Evolutionary conservation across 2,113 vertebrate genomes (phyloP).

Genomic region (Larimichthys crocea): DNA sequence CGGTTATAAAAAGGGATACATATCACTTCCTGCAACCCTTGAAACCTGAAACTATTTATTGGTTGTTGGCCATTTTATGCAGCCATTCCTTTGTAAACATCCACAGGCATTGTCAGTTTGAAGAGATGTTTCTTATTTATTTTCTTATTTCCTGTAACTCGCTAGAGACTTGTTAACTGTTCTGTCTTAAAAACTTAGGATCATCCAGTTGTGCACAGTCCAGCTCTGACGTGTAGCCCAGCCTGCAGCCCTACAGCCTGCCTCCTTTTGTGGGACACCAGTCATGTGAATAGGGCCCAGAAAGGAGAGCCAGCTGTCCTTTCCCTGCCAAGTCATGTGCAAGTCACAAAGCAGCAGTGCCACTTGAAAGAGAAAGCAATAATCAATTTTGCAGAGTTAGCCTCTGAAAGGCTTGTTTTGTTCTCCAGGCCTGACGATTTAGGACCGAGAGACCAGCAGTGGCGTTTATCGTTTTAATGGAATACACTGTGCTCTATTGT

Average conservation of each 20-base stretch:
- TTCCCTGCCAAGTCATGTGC: slow-evolving; percentile 83
- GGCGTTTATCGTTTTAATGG: slow-evolving; percentile 68
- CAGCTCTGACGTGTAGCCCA: slow-evolving; percentile 46
- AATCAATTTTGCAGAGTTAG: slow-evolving; percentile 80
- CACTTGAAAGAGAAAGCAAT: slow-evolving; percentile 81
- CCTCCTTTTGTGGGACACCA: slow-evolving; percentile 71
- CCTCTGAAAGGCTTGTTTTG: slow-evolving; percentile 77
- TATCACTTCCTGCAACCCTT: slow-evolving; percentile 46
- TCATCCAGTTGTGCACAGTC: slow-evolving; percentile 34
- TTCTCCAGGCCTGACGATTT: slow-evolving; percentile 63
- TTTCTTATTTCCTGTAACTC: slow-evolving; percentile 6
- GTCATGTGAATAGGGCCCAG: slow-evolving; percentile 77
- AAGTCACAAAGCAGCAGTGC: slow-evolving; percentile 78
- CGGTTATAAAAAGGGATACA: slow-evolving; percentile 24
- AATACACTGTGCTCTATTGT: slow-evolving; percentile 76
- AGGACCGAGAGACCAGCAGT: slow-evolving; percentile 56
- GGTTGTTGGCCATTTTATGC: slow-evolving; percentile 10
- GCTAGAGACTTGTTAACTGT: slow-evolving; percentile 38
- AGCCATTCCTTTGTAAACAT: slow-evolving; percentile 10
- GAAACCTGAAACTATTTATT: slow-evolving; percentile 44
- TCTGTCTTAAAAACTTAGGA: slow-evolving; percentile 25
- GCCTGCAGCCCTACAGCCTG: slow-evolving; percentile 50
- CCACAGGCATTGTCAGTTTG: background rate
- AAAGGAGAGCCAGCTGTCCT: slow-evolving; percentile 77
- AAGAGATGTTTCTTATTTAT: slow-evolving; percentile 4